Percentiles rank a stretch among this genome's conserved stretches.
Conservation (phyloP, 2,888 invertebrate genomes). For the Drosophila bunnanda region DNA sequence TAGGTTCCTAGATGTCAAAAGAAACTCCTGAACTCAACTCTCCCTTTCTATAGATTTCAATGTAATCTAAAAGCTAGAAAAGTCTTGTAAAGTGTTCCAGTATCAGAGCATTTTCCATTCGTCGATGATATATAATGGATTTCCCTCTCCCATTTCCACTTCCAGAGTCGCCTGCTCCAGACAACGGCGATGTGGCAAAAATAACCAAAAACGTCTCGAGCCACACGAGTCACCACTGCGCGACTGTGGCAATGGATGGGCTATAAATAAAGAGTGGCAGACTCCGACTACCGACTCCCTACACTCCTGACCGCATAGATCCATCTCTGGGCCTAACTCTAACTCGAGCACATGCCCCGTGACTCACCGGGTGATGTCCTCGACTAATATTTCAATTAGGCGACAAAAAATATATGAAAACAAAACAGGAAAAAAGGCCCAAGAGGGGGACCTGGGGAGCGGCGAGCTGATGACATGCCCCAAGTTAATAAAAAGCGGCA, state of each 20-base stretch:
- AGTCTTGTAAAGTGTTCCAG: too few species aligned
- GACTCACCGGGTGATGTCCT: slow-evolving; percentile 66
- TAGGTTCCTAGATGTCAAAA: not conserved
- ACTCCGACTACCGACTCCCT: slow-evolving; percentile 48
- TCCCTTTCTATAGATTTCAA: not conserved
- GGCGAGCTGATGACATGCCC: slow-evolving; percentile 70
- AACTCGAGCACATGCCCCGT: slow-evolving; percentile 51
- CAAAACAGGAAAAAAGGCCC: not conserved
- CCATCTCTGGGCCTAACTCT: slow-evolving; percentile 36
- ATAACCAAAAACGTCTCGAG: slow-evolving; percentile 70
- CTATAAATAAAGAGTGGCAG: slow-evolving; percentile 73
- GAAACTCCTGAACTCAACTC: not conserved
- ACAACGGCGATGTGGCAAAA: slow-evolving; percentile 51
- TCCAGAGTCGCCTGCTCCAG: slow-evolving; percentile 62
- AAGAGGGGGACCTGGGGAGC: slow-evolving; percentile 11
- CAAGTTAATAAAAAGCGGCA: slow-evolving; percentile 80
- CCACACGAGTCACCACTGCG: slow-evolving; percentile 70
- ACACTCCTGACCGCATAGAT: slow-evolving; percentile 24
- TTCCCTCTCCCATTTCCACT: slow-evolving; percentile 38
- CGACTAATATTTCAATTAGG: slow-evolving; percentile 79
- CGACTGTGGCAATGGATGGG: slow-evolving; percentile 73
- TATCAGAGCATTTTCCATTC: slow-evolving; percentile 41
- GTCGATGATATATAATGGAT: not conserved
- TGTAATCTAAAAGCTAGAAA: not conserved
- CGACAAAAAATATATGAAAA: slow-evolving; percentile 13